Conservation (phyloP, 2,797 vertebrate genomes). For the Oreochromis mossambicus region DNA sequence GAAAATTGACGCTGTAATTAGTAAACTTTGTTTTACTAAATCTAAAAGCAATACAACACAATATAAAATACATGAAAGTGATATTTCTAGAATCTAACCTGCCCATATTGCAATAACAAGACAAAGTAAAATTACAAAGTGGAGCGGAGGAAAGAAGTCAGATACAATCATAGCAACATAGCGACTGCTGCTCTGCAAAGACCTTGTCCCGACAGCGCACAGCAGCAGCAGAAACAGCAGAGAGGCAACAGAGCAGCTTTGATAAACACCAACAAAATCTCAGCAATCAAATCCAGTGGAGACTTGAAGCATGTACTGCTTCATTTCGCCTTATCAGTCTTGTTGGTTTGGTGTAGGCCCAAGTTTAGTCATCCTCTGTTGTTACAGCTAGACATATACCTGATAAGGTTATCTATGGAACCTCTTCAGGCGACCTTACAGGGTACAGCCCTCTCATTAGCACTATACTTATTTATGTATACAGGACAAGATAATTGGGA, state of each 20-base stretch:
- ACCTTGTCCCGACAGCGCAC: neutral
- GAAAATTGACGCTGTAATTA: neutral
- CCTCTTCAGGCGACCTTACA: neutral
- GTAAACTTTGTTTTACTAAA: neutral
- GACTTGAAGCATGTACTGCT: neutral
- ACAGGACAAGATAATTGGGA: constrained; percentile 53
- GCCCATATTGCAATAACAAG: neutral
- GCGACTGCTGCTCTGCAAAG: constrained; percentile 17
- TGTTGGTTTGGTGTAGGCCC: neutral
- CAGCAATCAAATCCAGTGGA: neutral
- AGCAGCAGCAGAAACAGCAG: neutral
- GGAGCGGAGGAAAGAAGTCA: rapidly evolving
- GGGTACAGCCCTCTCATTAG: constrained; percentile 34
- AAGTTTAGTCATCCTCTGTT: neutral
- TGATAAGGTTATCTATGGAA: constrained; percentile 34
- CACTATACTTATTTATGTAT: constrained; percentile 50
- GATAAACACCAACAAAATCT: constrained; percentile 16
- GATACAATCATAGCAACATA: neutral
- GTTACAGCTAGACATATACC: neutral
- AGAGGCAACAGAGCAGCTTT: neutral
- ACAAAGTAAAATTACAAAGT: neutral
- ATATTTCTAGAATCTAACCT: neutral
- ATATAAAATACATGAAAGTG: neutral
- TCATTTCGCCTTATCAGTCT: constrained; percentile 23
- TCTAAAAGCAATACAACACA: neutral